Base-by-base conservation (phyloP, 2,113 vertebrate genomes). In the Scopus umbretta region DNA sequence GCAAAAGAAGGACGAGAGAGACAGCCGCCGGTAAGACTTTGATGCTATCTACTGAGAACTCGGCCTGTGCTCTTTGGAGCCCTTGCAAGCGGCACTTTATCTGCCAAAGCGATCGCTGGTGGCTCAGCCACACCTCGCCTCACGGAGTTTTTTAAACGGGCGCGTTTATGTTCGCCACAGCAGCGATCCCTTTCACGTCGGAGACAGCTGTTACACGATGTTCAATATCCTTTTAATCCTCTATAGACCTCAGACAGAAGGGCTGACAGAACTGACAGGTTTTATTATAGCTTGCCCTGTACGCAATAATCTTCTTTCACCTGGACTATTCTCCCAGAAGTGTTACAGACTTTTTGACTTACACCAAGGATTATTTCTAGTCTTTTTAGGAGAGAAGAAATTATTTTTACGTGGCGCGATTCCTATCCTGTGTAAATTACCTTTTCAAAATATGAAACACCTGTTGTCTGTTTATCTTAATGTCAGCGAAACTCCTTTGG, bases 221-320 rank as follows among this genome's bases (percentile, higher is more conserved):
- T 97, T 97, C 95, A 97, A 96, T 97, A 98, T 93, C 96, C 85
- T 94, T 97, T 93, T 97, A 98, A 97, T 98, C 96, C 96, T 97
- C 97, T 95, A 92, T 72, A 98, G 96, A 98, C 96, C 56, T 96
- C 76, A 95, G 79, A 96, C 90, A 91, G 94, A 97, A 95, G 56
- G 67, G 84, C 87, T 97, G 97, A 97, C 97, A 97, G 96, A 95
- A 87, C 94, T 98, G 97, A 98, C 95, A 97, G 96, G 53, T 97
- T 98, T 97, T 98, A 98, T 98, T 97, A 98, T 76, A 98, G 97
- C 92, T 97, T 97, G 96, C 93, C 90, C 90, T 96, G 95, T 86
- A 97, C 95, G 97, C 96, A 97, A 96, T 98, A 97, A 98, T 98
- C 97, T 98, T 97, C 96, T 88, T 98, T 98, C 55, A 90, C 96